Percentiles rank a stretch among this genome's conserved stretches.
Evolutionary conservation across 2,888 invertebrate genomes (phyloP).

Genomic region (Heliconius hortense): DNA sequence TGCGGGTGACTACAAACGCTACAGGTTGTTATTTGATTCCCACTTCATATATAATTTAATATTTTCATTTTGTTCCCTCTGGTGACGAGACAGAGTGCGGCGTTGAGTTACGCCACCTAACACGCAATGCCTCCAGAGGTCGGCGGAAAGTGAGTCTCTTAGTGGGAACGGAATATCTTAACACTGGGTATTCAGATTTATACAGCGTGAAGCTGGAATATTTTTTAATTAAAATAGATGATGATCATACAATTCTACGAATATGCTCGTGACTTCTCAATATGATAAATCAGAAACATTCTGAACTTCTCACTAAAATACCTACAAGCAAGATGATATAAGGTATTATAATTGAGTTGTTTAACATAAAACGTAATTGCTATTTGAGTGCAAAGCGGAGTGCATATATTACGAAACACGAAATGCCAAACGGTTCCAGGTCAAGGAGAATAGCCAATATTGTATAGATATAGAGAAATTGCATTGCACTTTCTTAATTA

Average conservation of each 20-base stretch:
- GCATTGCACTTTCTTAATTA: conserved; percentile 25
- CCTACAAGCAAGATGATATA: background rate
- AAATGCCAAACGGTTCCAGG: conserved; percentile 45
- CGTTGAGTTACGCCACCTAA: too few species aligned
- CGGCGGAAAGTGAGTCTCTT: too few species aligned
- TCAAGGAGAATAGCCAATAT: conserved; percentile 47
- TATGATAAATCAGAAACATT: conserved; percentile 2
- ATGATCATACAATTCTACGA: background rate
- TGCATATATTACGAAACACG: conserved; percentile 45
- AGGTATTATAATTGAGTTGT: conserved; percentile 40
- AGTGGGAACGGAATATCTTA: too few species aligned
- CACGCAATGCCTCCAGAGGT: too few species aligned
- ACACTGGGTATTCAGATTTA: too few species aligned
- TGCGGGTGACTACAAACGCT: too few species aligned
- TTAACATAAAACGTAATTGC: conserved; percentile 38
- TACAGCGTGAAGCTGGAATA: background rate
- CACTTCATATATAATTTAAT: too few species aligned
- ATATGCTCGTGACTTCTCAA: background rate
- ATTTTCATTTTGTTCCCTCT: too few species aligned
- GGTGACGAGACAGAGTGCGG: too few species aligned
- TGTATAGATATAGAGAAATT: conserved; percentile 32
- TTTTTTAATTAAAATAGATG: background rate
- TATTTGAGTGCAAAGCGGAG: conserved; percentile 45
- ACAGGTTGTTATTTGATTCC: too few species aligned
- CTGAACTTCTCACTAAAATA: background rate